A percentile compares a stretch with the other conserved stretches of the same genome.
phyloP scores from a whole-genome alignment of 2,888 invertebrate genomes.

The Calameuta pallipes region DNA sequence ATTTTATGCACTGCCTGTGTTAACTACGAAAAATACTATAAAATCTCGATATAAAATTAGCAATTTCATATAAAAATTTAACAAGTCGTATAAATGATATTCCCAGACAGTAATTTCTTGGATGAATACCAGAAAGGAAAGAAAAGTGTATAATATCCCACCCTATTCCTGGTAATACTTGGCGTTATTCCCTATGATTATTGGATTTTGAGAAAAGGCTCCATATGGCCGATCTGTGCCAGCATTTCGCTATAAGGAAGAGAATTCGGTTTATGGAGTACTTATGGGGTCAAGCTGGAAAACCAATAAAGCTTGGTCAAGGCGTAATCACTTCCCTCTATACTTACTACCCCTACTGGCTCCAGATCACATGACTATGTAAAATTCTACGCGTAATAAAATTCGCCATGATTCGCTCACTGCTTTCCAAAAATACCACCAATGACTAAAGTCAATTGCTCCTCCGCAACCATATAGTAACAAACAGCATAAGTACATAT shows the following conservation, averaged over 20 bases:
- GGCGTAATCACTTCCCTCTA: neutral
- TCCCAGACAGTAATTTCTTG: neutral
- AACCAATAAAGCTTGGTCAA: neutral
- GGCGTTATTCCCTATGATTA: neutral
- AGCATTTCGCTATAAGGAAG: neutral
- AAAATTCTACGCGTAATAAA: neutral
- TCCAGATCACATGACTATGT: neutral
- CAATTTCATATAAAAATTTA: neutral
- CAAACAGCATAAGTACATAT: neutral
- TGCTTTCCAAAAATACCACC: neutral
- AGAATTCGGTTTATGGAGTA: neutral
- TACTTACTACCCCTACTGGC: neutral
- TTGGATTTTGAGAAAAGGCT: neutral
- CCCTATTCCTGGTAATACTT: neutral
- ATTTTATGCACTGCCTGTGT: neutral
- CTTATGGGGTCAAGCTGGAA: neutral
- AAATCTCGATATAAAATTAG: neutral
- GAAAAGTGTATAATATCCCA: neutral
- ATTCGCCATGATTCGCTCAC: neutral
- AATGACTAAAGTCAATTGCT: neutral
- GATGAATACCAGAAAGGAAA: neutral
- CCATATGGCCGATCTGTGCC: neutral
- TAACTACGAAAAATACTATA: neutral
- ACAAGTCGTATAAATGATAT: neutral
- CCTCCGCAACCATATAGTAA: neutral